phyloP scores from a whole-genome alignment of 2,888 invertebrate species.

The Lasioglossum oenotherae region DNA sequence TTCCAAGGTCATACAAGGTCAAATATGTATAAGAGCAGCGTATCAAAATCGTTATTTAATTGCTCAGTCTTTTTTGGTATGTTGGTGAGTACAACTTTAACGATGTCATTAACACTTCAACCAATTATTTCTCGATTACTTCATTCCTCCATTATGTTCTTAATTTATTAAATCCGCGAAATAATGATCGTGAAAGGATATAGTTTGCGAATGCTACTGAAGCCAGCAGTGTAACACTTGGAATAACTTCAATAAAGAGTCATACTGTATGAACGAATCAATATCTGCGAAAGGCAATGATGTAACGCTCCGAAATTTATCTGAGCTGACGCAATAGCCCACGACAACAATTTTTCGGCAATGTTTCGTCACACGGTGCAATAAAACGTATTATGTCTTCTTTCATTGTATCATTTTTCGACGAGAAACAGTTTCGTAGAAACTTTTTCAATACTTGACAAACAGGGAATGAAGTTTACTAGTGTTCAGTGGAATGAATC shows the following conservation, averaged over 20 bases:
- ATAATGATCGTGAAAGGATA: neutral
- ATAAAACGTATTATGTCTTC: neutral
- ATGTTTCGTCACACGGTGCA: neutral
- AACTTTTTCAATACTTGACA: neutral
- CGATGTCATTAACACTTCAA: neutral
- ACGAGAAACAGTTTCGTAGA: neutral
- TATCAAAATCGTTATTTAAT: too few relatives aligned
- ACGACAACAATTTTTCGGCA: neutral
- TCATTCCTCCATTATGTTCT: neutral
- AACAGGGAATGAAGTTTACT: neutral
- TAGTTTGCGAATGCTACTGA: neutral
- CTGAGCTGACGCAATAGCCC: slow-evolving; percentile 27
- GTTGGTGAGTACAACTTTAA: neutral
- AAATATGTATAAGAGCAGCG: too few relatives aligned
- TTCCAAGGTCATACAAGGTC: too few relatives aligned
- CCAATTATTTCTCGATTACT: neutral
- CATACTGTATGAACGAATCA: slow-evolving; percentile 21
- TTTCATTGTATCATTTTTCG: neutral
- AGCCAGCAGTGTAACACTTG: neutral
- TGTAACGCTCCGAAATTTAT: slow-evolving; percentile 27
- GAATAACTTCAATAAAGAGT: slow-evolving; percentile 24
- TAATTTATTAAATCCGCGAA: neutral
- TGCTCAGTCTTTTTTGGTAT: too few relatives aligned
- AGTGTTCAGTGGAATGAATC: slow-evolving; percentile 13
- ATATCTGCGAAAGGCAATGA: slow-evolving; percentile 30